A percentile compares a stretch with the other conserved stretches of the same genome.
Evolutionary conservation across 1,140 invertebrate species (phyloP).

Genomic region (Scylla paramamosain): DNA sequence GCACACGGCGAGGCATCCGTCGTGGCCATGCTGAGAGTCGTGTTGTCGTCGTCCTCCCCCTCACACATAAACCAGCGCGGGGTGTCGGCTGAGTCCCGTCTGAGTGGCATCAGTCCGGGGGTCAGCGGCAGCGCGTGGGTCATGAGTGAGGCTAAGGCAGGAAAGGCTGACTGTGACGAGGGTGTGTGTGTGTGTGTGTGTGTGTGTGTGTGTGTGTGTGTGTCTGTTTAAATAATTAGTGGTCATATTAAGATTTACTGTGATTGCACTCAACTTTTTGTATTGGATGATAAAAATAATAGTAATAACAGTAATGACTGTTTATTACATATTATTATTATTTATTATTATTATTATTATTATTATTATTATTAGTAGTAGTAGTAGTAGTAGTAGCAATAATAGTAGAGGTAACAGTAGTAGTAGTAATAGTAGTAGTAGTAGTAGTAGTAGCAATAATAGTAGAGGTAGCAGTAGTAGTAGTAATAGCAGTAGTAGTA

Average conservation of each 20-base stretch:
- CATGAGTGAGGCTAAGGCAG: not conserved
- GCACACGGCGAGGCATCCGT: too few relatives aligned
- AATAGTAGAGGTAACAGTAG: not conserved
- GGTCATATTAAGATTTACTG: too few relatives aligned
- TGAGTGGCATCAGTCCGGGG: too few relatives aligned
- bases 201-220: not conserved
- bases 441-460: not conserved
- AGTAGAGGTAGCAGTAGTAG: not conserved
- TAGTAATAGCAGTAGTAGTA: not conserved
- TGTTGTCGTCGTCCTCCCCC: too few relatives aligned
- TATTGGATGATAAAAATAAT: too few relatives aligned
- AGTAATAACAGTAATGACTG: too few relatives aligned
- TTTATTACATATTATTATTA: not conserved
- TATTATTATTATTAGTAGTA: not conserved
- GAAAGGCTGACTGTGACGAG: too few relatives aligned
- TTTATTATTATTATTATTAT: not conserved
- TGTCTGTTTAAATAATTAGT: not conserved
- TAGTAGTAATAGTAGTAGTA: not conserved
- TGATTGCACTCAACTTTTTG: too few relatives aligned
- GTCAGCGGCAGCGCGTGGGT: too few relatives aligned
- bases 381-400: not conserved
- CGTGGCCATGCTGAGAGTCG: too few relatives aligned
- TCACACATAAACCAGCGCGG: too few relatives aligned
- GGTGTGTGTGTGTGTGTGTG: conserved; percentile 18
- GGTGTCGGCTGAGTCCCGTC: too few relatives aligned